Evolutionary conservation across 2,888 invertebrate species (phyloP).

Genomic region (Odiellus spinosus): DNA sequence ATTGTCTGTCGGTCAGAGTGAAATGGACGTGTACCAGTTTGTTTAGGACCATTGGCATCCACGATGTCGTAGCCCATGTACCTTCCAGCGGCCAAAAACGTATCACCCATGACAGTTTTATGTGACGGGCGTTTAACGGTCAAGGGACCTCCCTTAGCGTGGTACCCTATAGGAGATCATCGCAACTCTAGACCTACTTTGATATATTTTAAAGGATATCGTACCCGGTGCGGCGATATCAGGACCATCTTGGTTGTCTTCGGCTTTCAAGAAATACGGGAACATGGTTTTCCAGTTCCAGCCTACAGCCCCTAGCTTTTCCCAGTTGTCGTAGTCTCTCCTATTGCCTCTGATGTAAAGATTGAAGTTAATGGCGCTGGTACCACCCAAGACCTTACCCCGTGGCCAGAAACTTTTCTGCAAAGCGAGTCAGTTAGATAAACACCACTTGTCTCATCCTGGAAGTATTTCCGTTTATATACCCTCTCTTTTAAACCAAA

Average conservation of each 20-base stretch:
- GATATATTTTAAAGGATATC: no score
- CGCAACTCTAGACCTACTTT: no score
- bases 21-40: slow-evolving; percentile 13
- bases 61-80: slow-evolving; percentile 19
- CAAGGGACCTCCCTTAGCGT: slow-evolving; percentile 16
- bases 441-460: no score
- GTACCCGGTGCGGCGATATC: not conserved
- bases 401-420: slow-evolving; percentile 18
- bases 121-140: slow-evolving; percentile 20
- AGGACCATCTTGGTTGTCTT: slow-evolving; percentile 26
- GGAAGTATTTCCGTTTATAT: no score
- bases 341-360: slow-evolving; percentile 80
- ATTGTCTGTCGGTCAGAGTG: no score
- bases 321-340: slow-evolving; percentile 78
- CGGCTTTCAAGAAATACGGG: slow-evolving; percentile 50
- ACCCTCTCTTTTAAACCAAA: no score
- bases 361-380: slow-evolving; percentile 87
- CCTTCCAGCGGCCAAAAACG: slow-evolving; percentile 19
- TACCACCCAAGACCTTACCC: slow-evolving; percentile 52
- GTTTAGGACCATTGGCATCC: slow-evolving; percentile 21
- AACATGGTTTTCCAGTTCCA: slow-evolving; percentile 73
- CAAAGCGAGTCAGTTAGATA: no score
- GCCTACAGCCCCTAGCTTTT: slow-evolving; percentile 62
- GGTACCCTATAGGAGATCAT: slow-evolving; percentile 8
- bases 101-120: slow-evolving; percentile 18